Evolutionary conservation across 2,113 vertebrate genomes (phyloP), one percentile per base, ranked within the genome.

Genomic region (Centropus unirufus): DNA sequence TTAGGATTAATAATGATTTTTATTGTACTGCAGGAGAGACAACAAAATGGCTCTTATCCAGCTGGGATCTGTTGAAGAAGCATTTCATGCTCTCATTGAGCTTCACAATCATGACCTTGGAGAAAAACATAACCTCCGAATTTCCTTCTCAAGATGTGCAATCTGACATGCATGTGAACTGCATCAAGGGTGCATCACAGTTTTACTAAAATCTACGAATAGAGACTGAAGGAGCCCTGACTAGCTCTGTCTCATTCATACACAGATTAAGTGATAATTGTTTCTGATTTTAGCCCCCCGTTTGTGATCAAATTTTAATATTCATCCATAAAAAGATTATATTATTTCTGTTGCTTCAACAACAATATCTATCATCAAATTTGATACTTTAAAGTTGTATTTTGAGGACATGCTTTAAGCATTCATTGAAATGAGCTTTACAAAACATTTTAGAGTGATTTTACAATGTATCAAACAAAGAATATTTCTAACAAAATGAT

Each of bases 21-120:
- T 75, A 66, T 73, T 94, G 20, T 67, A 88, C 97, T 97, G 91
- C 92, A 99, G 99, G 97, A 98, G 97, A 83, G 97, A 98, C 93
- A 96, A 94, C 85, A 99, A 97, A 97, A 99, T 98, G 98, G 98
- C 98, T 40, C 97, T 99, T 91, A 98, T 99, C 93, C 98, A 98
- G 27, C 95, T 99, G 97, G 98, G 96, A 66, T 98, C 98, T 64
- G 98, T 99, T 93, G 98, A 99, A 92, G 98, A 99, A 97, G 98
- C 98, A 82, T 96, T 99, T 92, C 98, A 98, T 1, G 98, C 98
- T 59, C 98, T 99, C 79, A 99, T 98, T 92, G 98, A 98, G 30
- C 98, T 99, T 96, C 98, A 99, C 90, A 97, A 98, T 92, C 96
- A 98, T 83, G 98, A 99, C 95, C 97, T 99, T 95, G 98, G 98